phyloP scores from a whole-genome alignment of 1,140 invertebrate genomes.

The Rhynchophorus ferrugineus region DNA sequence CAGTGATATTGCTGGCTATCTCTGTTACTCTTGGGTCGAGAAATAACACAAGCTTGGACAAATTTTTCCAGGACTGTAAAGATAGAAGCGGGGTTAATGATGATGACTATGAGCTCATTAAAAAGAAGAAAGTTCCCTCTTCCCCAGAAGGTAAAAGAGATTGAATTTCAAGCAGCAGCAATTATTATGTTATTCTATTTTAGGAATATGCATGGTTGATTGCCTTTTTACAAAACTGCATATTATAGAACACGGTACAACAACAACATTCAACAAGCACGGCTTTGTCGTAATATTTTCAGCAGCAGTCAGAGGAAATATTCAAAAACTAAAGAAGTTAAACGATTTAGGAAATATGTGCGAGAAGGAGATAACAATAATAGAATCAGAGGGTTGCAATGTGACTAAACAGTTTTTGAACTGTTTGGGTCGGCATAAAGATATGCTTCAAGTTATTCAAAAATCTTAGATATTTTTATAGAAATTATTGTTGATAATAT shows the following conservation, averaged over 20 bases:
- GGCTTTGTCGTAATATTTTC: conserved; percentile 24
- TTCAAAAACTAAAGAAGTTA: conserved; percentile 21
- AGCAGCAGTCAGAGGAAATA: conserved; percentile 17
- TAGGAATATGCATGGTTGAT: conserved; percentile 31
- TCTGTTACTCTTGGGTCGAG: too few species aligned
- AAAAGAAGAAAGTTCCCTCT: conserved; percentile 14
- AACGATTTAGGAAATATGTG: conserved; percentile 21
- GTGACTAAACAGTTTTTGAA: conserved; percentile 3
- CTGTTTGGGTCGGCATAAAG: conserved; percentile 11
- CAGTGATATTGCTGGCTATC: too few species aligned
- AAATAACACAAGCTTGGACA: conserved; percentile 6
- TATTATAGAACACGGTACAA: conserved; percentile 28
- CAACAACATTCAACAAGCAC: conserved; percentile 23
- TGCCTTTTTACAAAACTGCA: conserved; percentile 27
- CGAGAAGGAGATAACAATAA: conserved; percentile 20
- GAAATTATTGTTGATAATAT: too few species aligned
- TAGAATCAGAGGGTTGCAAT: neutral
- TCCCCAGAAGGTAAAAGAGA: conserved; percentile 6
- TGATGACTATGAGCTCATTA: conserved; percentile 12
- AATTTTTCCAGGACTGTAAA: conserved; percentile 14
- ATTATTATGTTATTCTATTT: conserved; percentile 3
- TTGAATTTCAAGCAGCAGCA: neutral
- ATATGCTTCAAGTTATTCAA: too few species aligned
- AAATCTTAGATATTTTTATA: too few species aligned
- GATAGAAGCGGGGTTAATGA: conserved; percentile 11